Base-by-base conservation (phyloP, 2,797 vertebrate species). In the Lacerta viridis region DNA sequence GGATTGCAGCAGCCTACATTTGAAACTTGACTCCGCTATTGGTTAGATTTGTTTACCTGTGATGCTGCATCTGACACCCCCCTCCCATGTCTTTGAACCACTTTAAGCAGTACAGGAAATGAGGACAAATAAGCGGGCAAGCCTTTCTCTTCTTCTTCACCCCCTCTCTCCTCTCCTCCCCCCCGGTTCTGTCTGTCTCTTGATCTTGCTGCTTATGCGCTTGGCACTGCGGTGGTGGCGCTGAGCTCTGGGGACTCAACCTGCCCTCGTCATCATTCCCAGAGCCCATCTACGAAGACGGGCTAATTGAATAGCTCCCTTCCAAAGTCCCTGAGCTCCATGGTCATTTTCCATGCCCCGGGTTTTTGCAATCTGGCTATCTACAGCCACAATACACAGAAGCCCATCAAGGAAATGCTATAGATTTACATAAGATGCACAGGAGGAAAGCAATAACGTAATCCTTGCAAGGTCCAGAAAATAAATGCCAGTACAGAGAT, bases 181-280 rank as follows among this genome's bases (percentile, higher is more conserved):
- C 88, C 20, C 25, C 33, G 29, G 15, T 13, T 82, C 33, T 39
- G 68, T 46, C 79, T 71, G 71, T 36, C 55, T 85, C 80, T 86
- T 86, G 75, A 77, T 90, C 33, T 66, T 36, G 13, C 33, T 74
- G 23, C 64, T 68, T 8, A n/a, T 69, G 69, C 55, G 6, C 27
- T 39, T 33, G 78, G 66, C 74, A 66, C 86, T 68, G 50, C 25
- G 79, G 18, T 36, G 79, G 61, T 95, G 94, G 95, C 86, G 94
- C 94, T 91, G 93, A 92, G 95, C 97, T 97, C 96, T 92, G 95
- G 97, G 96, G 97, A 97, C 93, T 95, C 94, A 96, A 96, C 93
- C 93, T 96, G 94, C 94, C 96, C 96, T 87, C 55, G 18, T 84
- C 88, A 90, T 89, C 91, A 86, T 23, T 69, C 64, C 89, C 43